phyloP scores from a whole-genome alignment of 2,113 vertebrate genomes.

The Sturnira hondurensis region DNA sequence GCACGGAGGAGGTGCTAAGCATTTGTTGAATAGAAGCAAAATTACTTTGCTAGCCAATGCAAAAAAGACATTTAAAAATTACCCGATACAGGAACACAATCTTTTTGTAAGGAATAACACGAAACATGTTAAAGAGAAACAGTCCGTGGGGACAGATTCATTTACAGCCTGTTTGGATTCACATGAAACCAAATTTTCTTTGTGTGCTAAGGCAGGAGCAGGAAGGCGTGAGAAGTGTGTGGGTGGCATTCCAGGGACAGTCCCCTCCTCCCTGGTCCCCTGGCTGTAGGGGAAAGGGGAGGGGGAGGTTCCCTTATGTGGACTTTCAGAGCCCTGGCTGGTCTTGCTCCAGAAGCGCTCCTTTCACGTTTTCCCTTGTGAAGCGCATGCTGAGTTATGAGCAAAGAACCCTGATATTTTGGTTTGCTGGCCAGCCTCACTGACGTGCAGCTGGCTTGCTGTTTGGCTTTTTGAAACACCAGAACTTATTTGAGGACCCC shows the following conservation, averaged over 20 bases:
- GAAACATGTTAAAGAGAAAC: not conserved
- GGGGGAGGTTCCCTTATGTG: not conserved
- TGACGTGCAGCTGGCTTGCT: not conserved
- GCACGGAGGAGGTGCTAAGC: not conserved
- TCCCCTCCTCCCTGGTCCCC: not conserved
- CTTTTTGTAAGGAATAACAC: not conserved
- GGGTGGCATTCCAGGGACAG: not conserved
- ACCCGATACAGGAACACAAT: not conserved
- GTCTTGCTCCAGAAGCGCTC: not conserved
- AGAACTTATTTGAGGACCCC: not conserved
- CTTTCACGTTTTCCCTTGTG: too few relatives aligned
- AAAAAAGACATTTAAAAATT: not conserved
- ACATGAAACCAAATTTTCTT: not conserved
- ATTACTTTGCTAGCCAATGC: not conserved
- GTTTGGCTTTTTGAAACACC: not conserved
- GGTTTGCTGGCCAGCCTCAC: not conserved
- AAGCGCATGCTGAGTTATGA: not conserved
- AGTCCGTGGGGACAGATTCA: not conserved
- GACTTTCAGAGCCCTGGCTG: not conserved
- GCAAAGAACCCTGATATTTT: not conserved
- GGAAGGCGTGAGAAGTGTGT: not conserved
- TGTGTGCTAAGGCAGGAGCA: not conserved
- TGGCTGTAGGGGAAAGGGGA: rapidly evolving
- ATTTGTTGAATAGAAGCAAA: not conserved
- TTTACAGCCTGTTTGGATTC: not conserved